Conservation (phyloP, 2,797 vertebrate species). For the Neopelma chrysocephalum region DNA sequence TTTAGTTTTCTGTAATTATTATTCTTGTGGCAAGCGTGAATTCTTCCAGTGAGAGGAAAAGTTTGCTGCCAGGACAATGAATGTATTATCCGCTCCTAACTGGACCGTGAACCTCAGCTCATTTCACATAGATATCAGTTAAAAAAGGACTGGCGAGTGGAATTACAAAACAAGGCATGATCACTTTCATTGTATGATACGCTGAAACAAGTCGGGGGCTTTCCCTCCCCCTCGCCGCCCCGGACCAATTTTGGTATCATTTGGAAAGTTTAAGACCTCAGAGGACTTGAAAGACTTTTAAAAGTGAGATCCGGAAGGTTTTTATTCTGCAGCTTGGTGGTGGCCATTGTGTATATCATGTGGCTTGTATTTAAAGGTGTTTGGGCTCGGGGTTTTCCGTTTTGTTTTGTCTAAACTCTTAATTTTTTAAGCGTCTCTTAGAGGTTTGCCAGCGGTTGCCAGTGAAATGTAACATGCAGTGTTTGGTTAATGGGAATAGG, state of each 20-base stretch:
- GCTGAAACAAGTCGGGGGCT: constrained; percentile 69
- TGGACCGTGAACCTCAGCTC: constrained; percentile 87
- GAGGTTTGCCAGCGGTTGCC: constrained; percentile 71
- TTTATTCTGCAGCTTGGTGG: constrained; percentile 72
- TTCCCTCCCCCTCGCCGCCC: constrained; percentile 58
- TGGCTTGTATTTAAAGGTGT: constrained; percentile 77
- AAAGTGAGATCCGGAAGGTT: constrained; percentile 75
- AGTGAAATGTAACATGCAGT: constrained; percentile 59
- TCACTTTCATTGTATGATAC: constrained; percentile 75
- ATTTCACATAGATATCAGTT: constrained; percentile 84
- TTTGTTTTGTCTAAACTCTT: constrained; percentile 71
- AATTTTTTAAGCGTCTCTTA: constrained; percentile 62
- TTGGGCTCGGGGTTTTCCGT: constrained; percentile 64
- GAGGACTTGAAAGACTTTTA: constrained; percentile 76
- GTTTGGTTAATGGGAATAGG: constrained; percentile 63
- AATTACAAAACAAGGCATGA: constrained; percentile 78
- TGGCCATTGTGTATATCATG: constrained; percentile 70
- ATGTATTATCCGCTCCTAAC: constrained; percentile 87
- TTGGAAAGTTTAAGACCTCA: constrained; percentile 77
- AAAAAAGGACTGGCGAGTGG: constrained; percentile 77
- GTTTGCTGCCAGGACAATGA: constrained; percentile 88
- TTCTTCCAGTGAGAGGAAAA: constrained; percentile 81
- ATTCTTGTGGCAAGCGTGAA: constrained; percentile 82
- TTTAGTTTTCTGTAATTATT: constrained; percentile 83
- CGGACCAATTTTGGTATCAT: constrained; percentile 72